Evolutionary conservation across 2,888 invertebrate genomes (phyloP).

Genomic region (Athalia circularis): DNA sequence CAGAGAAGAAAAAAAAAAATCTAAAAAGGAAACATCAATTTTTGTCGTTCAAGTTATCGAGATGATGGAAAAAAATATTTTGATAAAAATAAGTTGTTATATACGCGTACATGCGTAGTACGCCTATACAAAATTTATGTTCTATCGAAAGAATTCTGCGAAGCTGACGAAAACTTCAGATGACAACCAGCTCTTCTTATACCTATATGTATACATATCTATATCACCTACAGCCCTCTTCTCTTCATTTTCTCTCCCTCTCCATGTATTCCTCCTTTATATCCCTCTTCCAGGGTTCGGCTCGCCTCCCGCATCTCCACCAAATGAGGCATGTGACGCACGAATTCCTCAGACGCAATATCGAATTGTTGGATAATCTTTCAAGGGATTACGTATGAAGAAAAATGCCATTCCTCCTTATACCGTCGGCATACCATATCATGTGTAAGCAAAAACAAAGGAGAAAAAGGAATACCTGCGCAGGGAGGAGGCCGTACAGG

Average conservation of each 20-base stretch:
- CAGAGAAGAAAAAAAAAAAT: too few species aligned
- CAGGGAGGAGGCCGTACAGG: too few species aligned
- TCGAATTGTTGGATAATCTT: slow-evolving; percentile 42
- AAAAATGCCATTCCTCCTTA: slow-evolving; percentile 28
- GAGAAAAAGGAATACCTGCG: too few species aligned
- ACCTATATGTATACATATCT: neutral
- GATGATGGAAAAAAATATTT: neutral
- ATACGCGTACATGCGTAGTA: neutral
- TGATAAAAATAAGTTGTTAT: neutral
- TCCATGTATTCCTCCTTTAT: slow-evolving; percentile 36
- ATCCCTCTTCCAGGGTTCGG: neutral
- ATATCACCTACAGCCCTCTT: neutral
- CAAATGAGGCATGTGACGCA: slow-evolving; percentile 43
- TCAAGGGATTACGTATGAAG: slow-evolving; percentile 32
- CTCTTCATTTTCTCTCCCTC: slow-evolving; percentile 14
- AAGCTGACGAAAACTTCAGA: neutral
- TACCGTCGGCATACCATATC: slow-evolving; percentile 3
- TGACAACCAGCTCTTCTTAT: slow-evolving; percentile 18
- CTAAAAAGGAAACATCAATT: neutral
- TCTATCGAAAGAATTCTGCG: too few species aligned
- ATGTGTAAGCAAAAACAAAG: neutral
- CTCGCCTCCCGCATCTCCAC: slow-evolving; percentile 10
- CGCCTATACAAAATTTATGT: too few species aligned
- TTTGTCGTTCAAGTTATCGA: neutral
- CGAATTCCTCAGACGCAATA: slow-evolving; percentile 40